Evolutionary conservation across 2,888 invertebrate species (phyloP), one percentile per base, ranked within the genome.

Genomic region (Poecilobothrus nobilitatus): DNA sequence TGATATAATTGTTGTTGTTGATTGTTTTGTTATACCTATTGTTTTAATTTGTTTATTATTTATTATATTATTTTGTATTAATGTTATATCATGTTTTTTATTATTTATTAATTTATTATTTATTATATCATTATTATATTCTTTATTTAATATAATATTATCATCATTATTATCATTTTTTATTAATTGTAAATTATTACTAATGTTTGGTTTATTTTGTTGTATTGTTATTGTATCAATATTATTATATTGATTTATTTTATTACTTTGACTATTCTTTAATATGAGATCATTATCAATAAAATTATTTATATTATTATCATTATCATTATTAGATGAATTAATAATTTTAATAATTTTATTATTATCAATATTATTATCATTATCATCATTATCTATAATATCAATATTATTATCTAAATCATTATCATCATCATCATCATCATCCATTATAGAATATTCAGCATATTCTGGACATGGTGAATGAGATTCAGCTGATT

Each of bases 401-500:
- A 34, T 66, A 9, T 63, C 61, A 64, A 71, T 67, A 65, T 73
- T 69, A 44, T 69, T 66, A 63, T 34, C 22, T 33, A 53, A 33
- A 53, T 62, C 65, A 12, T 63, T 18, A 37, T 10, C 20, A 20
- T 37, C 21, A n/a, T 61, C 12, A 63, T 66, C 18, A 15, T 63
- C 27, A 22, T 44, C 44, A 62, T 66, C 66, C 10, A 61, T 15
- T 12, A 18, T 27, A 22, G 27, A 27, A 21, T 53, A 7, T 67
- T 67, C 20, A 15, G 44, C 79, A 1, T 79, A 66, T 66, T 82
- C 87, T 0, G 85, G 84, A 71, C 84, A 84, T 0, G 91, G 91
- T 65, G 90, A 89, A 75, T 87, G 90, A 27, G 91, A 91, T 75
- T 91, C 91, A 72, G 88, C 84, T 78, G 91, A 91, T 76, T 92